A percentile compares a stretch with the other conserved stretches of the same genome.
phyloP scores from a whole-genome alignment of 2,888 invertebrate species.

The Apamea monoglypha region DNA sequence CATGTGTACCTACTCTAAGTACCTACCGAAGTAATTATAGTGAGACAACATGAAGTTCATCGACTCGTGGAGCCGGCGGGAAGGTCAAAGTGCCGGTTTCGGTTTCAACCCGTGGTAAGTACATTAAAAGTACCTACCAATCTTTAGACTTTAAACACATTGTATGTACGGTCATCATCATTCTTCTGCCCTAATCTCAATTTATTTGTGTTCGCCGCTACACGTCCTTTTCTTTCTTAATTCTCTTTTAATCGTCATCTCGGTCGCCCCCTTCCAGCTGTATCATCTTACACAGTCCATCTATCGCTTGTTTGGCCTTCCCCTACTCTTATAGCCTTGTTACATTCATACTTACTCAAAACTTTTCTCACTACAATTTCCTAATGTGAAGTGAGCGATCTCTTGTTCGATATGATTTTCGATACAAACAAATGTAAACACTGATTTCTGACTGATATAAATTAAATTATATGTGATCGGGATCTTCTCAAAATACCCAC shows the following conservation, averaged over 20 bases:
- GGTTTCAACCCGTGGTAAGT: not conserved
- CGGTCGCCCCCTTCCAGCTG: too few relatives aligned
- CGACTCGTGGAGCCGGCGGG: slow-evolving; percentile 11
- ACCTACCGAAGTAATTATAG: not conserved
- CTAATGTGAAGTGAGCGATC: not conserved
- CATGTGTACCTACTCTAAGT: too few relatives aligned
- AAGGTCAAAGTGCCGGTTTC: not conserved
- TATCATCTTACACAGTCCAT: too few relatives aligned
- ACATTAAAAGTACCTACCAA: not conserved
- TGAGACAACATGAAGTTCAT: slow-evolving; percentile 27
- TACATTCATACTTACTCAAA: too few relatives aligned
- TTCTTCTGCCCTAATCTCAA: too few relatives aligned
- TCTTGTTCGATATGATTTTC: not conserved
- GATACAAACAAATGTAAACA: not conserved
- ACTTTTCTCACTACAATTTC: too few relatives aligned
- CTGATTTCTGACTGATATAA: not conserved
- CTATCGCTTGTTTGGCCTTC: too few relatives aligned
- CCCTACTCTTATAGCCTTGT: too few relatives aligned
- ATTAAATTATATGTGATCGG: not conserved
- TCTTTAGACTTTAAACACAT: not conserved
- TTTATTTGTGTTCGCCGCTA: too few relatives aligned
- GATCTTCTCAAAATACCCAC: not conserved
- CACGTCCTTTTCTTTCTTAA: too few relatives aligned
- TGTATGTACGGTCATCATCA: too few relatives aligned
- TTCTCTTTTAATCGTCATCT: too few relatives aligned